Conservation (phyloP, 2,888 invertebrate genomes). For the Leptothorax acervorum region DNA sequence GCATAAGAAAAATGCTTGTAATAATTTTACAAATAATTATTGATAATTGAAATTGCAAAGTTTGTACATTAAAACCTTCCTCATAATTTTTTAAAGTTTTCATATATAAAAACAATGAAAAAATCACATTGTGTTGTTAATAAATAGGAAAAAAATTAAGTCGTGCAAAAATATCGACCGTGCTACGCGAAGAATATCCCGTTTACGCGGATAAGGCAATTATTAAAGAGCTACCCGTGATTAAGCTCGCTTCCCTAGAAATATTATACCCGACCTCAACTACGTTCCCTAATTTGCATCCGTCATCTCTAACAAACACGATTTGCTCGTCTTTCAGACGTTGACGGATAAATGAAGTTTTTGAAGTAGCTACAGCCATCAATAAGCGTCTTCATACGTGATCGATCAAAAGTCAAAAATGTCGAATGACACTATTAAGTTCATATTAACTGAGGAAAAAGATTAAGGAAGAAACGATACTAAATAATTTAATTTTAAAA, state of each 20-base stretch:
- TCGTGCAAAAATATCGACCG: constrained; percentile 2
- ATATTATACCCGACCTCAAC: constrained; percentile 39
- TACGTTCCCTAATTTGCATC: constrained; percentile 46
- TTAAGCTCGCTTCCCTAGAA: constrained; percentile 45
- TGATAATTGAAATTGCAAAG: not conserved
- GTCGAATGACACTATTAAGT: not conserved
- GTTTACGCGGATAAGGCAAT: constrained; percentile 25
- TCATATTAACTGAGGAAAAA: not conserved
- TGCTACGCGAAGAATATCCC: not conserved
- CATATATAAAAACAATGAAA: not conserved
- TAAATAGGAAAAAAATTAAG: not conserved
- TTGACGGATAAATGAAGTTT: constrained; percentile 48
- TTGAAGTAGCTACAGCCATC: constrained; percentile 2
- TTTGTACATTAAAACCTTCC: not conserved
- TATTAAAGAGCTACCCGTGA: constrained; percentile 47
- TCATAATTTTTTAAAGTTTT: not conserved
- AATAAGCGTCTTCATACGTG: constrained; percentile 3
- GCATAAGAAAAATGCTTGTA: not conserved
- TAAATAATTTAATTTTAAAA: not conserved
- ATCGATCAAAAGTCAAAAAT: constrained; percentile 4
- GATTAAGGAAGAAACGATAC: not conserved
- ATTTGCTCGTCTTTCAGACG: constrained; percentile 39
- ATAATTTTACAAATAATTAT: not conserved
- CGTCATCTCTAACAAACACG: constrained; percentile 49
- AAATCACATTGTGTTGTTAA: constrained; percentile 9